Base-by-base conservation (phyloP, 2,797 vertebrate species). In the Onychomys torridus region DNA sequence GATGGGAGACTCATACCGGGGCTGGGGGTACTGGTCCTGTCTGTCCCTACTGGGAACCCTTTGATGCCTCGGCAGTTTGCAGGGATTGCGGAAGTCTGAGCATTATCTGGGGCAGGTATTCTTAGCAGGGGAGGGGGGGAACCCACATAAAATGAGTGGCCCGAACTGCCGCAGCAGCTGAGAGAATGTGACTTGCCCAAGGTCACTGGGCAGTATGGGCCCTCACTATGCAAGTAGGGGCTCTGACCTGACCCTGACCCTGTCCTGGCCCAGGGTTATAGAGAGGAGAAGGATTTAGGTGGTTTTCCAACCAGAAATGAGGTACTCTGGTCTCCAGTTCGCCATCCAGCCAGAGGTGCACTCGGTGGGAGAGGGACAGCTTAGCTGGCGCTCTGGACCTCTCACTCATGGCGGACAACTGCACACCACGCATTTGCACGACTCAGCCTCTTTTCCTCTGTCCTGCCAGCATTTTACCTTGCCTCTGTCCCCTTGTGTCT, bases 21-120 rank as follows among this genome's bases (percentile, higher is more conserved):
- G 61, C 9, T 91, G 78, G 61, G 85, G 73, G 61, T 63, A 61
- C 86, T 37, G 21, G 90, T 90, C 69, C 14, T 61, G 71, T 87
- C 79, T 76, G 95, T 61, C 73, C 93, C 90, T 49, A 59, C 75
- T 29, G 1, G 86, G 59, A 59, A 49, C 43, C 89, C 84, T 97
- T 94, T 96, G 97, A 96, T 96, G 95, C 88, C 79, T 94, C 90
- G 57, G 91, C 69, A 75, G 76, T 96, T 96, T 92, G 92, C 89
- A 92, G 92, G 90, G 83, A 94, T 92, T 95, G 93, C 46, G 13
- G 34, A 92, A 95, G 90, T 85, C 90, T 83, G 82, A 97, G 92
- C 94, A 10, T 85, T 98, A 98, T 98, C 97, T 98, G 97, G 98
- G 97, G 97, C 97, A 98, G 97, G 96, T 98, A 98, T 98, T 98